phyloP scores from a whole-genome alignment of 2,888 invertebrate genomes.

The Pristionchus fissidentatus region DNA sequence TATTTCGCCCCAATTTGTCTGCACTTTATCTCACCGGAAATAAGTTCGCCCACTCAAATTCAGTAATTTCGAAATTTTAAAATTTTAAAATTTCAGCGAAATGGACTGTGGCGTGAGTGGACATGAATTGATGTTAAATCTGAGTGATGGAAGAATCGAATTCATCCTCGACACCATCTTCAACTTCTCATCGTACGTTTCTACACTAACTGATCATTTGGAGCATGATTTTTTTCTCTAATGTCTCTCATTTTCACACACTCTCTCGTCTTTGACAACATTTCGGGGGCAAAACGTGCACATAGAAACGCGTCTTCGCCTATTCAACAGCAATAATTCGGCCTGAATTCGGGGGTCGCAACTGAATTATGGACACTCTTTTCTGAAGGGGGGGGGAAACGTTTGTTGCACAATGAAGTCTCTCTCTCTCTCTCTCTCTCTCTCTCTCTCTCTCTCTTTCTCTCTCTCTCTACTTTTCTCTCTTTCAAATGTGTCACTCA shows the following conservation, averaged over 20 bases:
- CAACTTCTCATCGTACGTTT: slow-evolving; percentile 8
- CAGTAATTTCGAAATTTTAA: too few species aligned
- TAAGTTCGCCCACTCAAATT: background rate
- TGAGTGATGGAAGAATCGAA: slow-evolving; percentile 4
- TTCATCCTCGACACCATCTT: slow-evolving; percentile 32
- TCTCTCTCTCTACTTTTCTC: too few species aligned
- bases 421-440: slow-evolving; percentile 4
- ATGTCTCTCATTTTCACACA: background rate
- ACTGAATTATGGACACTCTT: slow-evolving; percentile 7
- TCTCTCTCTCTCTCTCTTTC: slow-evolving; percentile 4
- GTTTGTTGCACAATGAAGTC: background rate
- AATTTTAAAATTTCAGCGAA: slow-evolving; percentile 34
- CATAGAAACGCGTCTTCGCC: too few species aligned
- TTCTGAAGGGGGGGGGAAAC: background rate
- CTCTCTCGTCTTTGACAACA: background rate
- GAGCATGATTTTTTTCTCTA: too few species aligned
- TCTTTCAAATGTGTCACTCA: background rate
- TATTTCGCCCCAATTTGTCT: background rate
- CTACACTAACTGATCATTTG: too few species aligned
- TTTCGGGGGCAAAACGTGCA: too few species aligned
- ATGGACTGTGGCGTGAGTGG: slow-evolving; percentile 47
- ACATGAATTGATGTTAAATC: slow-evolving; percentile 34
- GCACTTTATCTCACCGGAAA: background rate
- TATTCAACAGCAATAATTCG: slow-evolving; percentile 4
- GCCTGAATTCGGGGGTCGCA: slow-evolving; percentile 7